Evolutionary conservation across 2,888 invertebrate species (phyloP).

Genomic region (Oscheius sp.): DNA sequence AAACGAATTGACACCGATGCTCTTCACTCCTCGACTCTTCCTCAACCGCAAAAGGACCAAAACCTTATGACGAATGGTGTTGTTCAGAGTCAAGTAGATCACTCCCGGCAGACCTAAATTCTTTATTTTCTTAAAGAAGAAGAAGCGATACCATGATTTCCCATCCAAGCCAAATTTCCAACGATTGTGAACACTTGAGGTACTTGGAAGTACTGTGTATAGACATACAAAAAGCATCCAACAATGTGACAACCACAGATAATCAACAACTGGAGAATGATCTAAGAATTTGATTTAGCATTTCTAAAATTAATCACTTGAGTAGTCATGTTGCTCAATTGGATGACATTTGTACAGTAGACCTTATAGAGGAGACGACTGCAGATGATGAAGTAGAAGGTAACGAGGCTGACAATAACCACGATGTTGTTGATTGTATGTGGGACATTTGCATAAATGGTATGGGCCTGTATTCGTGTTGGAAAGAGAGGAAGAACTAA

Average conservation of each 20-base stretch:
- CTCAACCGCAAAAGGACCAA: background rate
- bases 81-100: slow-evolving; percentile 36
- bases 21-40: background rate
- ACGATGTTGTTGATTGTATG: slow-evolving; percentile 36
- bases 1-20: background rate
- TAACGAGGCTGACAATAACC: slow-evolving; percentile 38
- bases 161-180: slow-evolving; percentile 46
- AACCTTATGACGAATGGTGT: slow-evolving; percentile 33
- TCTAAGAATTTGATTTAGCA: background rate
- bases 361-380: slow-evolving; percentile 25
- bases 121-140: background rate
- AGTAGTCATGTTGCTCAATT: background rate
- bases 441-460: slow-evolving; percentile 4
- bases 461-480: background rate
- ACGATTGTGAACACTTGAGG: slow-evolving; percentile 35
- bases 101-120: slow-evolving; percentile 36
- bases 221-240: slow-evolving; percentile 44
- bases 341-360: background rate
- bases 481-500: background rate
- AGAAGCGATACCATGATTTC: slow-evolving; percentile 48
- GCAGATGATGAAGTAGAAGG: slow-evolving; percentile 35
- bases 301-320: background rate
- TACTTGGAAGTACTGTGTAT: slow-evolving; percentile 42
- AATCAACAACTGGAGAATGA: slow-evolving; percentile 14
- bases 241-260: slow-evolving; percentile 42